These are phyloP conservation scores for Apodemus sylvaticus DNA, from an alignment of 2,113 vertebrate genomes.

Conservation along the genomic window DNA sequence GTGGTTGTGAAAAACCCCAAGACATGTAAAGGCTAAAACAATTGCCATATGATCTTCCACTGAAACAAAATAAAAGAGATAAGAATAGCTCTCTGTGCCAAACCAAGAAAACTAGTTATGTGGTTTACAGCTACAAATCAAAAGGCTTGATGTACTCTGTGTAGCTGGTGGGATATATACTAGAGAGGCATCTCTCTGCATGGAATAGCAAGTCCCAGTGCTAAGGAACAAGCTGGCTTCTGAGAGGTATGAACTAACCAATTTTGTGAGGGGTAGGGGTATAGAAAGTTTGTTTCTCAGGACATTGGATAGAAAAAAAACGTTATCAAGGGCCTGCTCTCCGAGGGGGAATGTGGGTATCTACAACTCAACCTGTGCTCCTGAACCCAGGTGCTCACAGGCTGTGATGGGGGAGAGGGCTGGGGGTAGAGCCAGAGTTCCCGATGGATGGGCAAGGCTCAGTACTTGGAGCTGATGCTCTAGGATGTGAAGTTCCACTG, in stretches of 20 bases:
- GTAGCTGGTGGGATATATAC: neutral
- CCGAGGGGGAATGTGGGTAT: neutral
- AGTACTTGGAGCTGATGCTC: constrained; percentile 89
- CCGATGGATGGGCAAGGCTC: constrained; percentile 85
- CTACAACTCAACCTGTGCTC: neutral
- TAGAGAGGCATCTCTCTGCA: neutral
- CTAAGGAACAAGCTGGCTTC: neutral
- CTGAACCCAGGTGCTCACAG: constrained; percentile 72
- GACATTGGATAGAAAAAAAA: neutral
- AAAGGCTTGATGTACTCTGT: neutral
- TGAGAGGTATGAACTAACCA: neutral
- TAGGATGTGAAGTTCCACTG: constrained; percentile 89
- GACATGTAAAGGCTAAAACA: neutral
- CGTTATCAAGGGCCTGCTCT: neutral
- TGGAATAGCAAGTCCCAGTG: rapidly evolving
- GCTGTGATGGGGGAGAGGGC: constrained; percentile 79
- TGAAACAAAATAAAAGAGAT: neutral
- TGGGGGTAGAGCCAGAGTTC: constrained; percentile 81
- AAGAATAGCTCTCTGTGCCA: neutral
- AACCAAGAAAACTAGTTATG: neutral
- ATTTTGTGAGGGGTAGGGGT: neutral
- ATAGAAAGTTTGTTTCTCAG: neutral
- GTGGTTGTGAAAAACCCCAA: neutral
- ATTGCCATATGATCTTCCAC: neutral
- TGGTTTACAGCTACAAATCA: constrained; percentile 6